Base-by-base conservation (phyloP, 64 coral and sea anemone species). In the Trachythela sp. region DNA sequence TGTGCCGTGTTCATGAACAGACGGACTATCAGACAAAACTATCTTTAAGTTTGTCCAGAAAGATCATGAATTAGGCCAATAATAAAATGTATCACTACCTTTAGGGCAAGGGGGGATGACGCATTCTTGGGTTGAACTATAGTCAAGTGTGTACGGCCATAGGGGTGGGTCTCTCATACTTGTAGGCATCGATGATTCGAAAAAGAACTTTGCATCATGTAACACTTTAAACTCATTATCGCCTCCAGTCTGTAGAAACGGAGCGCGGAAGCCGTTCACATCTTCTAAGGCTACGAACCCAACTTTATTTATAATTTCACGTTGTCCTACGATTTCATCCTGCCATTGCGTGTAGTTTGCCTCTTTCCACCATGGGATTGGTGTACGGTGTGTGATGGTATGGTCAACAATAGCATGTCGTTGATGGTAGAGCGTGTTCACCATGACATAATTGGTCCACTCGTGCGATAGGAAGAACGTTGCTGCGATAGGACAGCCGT, bases 391-490 rank as follows among this genome's bases (percentile, higher is more conserved):
- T 6, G 93, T 92, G 38, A 98, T 94, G 30, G 91, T 85, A 26
- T 94, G 89, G 45, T 98, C 95, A 36, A 93, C 95, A 40, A 98
- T 94, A 30, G 94, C 95, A n/a, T 94, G 91, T 17, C 95, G 58
- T 50, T 98, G 54, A 58, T 94, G 89, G 48, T 98, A 98, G 1
- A 98, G 48, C 0, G 91, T 91, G 18, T 98, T 91, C 11, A 77
- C 80, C 95, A 98, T 93, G 43, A 89, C 89, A 64, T 98, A 98
- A 56, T 98, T 86, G 9, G 95, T 98, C 17, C 87, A 98, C 68
- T 98, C 89, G 34, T 98, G 95, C 4, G 95, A 98, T 3, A 98
- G 93, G 87, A 98, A 98, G 83, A 93, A 98, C 0, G 95, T 98
- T 9, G 93, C 93, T 1, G 77, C 88, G 9, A 92, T 92, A 24